Conservation (phyloP, 1,140 invertebrate genomes). For the Ips typographus region DNA sequence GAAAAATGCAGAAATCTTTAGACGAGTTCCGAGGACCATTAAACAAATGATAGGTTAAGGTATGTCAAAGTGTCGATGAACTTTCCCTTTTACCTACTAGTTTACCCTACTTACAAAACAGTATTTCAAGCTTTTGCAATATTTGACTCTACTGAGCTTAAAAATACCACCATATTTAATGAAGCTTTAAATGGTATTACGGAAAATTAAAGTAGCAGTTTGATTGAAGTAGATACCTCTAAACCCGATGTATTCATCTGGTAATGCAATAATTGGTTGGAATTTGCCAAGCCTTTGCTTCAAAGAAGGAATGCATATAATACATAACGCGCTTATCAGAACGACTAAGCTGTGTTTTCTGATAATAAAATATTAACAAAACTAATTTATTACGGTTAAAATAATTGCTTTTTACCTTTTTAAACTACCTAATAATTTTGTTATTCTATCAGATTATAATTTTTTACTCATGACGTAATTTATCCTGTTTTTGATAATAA, state of each 20-base stretch:
- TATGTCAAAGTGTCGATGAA: slow-evolving; percentile 47
- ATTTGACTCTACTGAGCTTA: too few relatives aligned
- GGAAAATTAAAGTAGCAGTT: background rate
- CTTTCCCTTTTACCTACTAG: slow-evolving; percentile 40
- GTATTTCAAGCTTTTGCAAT: too few relatives aligned
- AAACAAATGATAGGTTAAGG: slow-evolving; percentile 44
- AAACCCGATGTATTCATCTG: background rate
- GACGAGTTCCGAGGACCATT: slow-evolving; percentile 19
- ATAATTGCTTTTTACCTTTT: too few relatives aligned
- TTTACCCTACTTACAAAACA: slow-evolving; percentile 37
- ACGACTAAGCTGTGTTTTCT: too few relatives aligned
- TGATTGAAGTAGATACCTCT: background rate
- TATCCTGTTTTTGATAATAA: too few relatives aligned
- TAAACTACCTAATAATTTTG: too few relatives aligned
- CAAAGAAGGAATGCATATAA: slow-evolving; percentile 30
- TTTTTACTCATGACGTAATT: too few relatives aligned
- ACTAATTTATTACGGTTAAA: too few relatives aligned
- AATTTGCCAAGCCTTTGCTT: slow-evolving; percentile 33
- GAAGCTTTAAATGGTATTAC: too few relatives aligned
- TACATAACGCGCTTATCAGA: slow-evolving; percentile 1
- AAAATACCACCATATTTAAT: too few relatives aligned
- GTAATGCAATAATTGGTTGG: slow-evolving; percentile 21
- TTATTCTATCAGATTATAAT: too few relatives aligned
- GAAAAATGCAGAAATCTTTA: slow-evolving; percentile 22
- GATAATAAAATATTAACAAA: too few relatives aligned